Evolutionary conservation across 1,140 invertebrate genomes (phyloP).

Genomic region (Phenacoccus solenopsis): DNA sequence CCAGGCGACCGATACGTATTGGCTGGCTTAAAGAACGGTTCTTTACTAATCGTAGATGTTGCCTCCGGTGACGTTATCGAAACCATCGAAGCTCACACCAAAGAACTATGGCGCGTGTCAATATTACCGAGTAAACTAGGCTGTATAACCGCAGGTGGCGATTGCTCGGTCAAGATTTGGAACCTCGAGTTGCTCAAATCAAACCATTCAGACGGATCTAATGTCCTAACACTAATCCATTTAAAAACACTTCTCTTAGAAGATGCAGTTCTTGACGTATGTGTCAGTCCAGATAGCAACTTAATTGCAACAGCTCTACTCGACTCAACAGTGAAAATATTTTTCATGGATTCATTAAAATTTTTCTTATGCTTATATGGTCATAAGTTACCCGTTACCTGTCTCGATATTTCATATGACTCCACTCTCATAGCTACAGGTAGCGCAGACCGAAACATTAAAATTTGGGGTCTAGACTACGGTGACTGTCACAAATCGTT

Average conservation of each 20-base stretch:
- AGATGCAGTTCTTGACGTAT: conserved; percentile 70
- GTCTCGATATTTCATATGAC: conserved; percentile 89
- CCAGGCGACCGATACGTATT: conserved; percentile 86
- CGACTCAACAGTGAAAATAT: conserved; percentile 91
- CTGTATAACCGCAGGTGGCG: conserved; percentile 71
- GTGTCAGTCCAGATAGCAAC: conserved; percentile 70
- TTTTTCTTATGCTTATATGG: conserved; percentile 91
- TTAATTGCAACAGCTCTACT: conserved; percentile 80
- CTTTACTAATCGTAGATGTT: conserved; percentile 77
- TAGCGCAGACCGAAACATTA: conserved; percentile 87
- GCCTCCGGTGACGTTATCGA: conserved; percentile 63
- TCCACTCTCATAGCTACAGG: conserved; percentile 81
- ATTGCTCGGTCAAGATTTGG: conserved; percentile 90
- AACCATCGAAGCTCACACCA: conserved; percentile 62
- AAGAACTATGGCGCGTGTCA: conserved; percentile 61
- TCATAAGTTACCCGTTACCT: conserved; percentile 86
- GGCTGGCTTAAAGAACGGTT: conserved; percentile 75
- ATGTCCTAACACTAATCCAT: conserved; percentile 67
- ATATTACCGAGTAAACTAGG: conserved; percentile 66
- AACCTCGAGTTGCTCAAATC: conserved; percentile 70
- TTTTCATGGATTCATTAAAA: conserved; percentile 88
- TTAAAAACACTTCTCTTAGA: conserved; percentile 70
- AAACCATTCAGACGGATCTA: conserved; percentile 42
- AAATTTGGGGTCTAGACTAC: conserved; percentile 98
- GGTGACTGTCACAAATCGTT: conserved; percentile 86